These are phyloP conservation scores for Zaprionus davidi DNA, from an alignment of 1,140 invertebrate species.

Conservation along the genomic window DNA sequence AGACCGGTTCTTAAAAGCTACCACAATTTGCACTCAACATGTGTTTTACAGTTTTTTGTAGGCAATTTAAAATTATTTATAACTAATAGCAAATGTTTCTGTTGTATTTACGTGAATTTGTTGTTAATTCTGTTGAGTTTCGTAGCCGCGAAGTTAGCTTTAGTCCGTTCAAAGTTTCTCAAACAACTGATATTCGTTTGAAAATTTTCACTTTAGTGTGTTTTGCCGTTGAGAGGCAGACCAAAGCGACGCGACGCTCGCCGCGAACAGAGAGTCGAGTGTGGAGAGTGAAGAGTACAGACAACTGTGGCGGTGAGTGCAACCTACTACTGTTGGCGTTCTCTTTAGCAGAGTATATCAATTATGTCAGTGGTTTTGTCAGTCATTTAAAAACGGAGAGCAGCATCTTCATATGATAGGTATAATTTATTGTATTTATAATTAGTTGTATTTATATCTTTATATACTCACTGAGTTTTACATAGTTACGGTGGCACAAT, in stretches of 20 bases:
- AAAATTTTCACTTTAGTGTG: slow-evolving; percentile 37
- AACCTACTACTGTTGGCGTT: slow-evolving; percentile 18
- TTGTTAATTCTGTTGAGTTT: slow-evolving; percentile 39
- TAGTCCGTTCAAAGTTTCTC: slow-evolving; percentile 70
- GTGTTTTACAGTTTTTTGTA: not conserved
- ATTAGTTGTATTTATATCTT: too few relatives aligned
- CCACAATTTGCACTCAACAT: not conserved
- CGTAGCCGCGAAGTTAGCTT: slow-evolving; percentile 45
- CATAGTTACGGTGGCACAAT: too few relatives aligned
- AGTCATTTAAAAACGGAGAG: not conserved
- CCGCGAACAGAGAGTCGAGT: slow-evolving; percentile 19
- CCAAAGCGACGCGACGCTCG: slow-evolving; percentile 12
- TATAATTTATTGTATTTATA: too few relatives aligned
- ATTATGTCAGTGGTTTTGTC: not conserved
- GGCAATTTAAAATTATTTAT: not conserved
- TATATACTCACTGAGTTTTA: too few relatives aligned
- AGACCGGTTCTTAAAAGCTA: slow-evolving; percentile 20
- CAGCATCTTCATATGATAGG: too few relatives aligned
- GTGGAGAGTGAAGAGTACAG: slow-evolving; percentile 1
- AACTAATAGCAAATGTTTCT: slow-evolving; percentile 13
- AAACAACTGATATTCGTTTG: slow-evolving; percentile 65
- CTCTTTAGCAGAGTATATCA: not conserved
- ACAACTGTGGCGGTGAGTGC: slow-evolving; percentile 37
- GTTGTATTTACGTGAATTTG: slow-evolving; percentile 63
- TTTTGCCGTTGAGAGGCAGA: slow-evolving; percentile 33